A percentile compares a stretch with the other conserved stretches of the same genome.
phyloP scores from a whole-genome alignment of 2,888 invertebrate species.

The Ephialtes manifestator region DNA sequence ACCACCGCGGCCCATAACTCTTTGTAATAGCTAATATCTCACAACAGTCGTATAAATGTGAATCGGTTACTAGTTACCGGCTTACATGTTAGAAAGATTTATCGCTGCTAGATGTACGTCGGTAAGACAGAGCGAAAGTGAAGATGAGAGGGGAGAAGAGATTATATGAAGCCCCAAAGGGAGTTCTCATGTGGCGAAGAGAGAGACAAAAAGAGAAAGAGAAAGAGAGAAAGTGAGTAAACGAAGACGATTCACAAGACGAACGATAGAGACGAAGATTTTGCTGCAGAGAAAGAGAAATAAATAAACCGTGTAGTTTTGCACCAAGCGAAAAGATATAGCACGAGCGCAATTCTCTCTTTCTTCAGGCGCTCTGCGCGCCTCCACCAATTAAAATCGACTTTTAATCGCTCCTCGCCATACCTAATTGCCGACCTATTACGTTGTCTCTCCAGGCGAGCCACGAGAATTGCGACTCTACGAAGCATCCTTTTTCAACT shows the following conservation, averaged over 20 bases:
- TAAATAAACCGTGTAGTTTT: constrained; percentile 67
- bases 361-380: constrained; percentile 74
- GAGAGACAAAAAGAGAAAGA: constrained; percentile 61
- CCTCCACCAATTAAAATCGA: constrained; percentile 82
- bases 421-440: constrained; percentile 71
- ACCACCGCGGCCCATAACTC: constrained; percentile 78
- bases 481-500: constrained; percentile 31
- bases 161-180: constrained; percentile 10
- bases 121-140: constrained; percentile 43
- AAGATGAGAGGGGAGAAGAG: constrained; percentile 39
- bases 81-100: constrained; percentile 83
- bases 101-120: constrained; percentile 73
- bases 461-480: constrained; percentile 49
- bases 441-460: constrained; percentile 70
- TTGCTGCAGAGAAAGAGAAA: constrained; percentile 52
- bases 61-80: constrained; percentile 84
- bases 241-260: constrained; percentile 40
- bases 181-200: not conserved
- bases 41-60: constrained; percentile 83
- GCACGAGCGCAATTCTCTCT: constrained; percentile 65
- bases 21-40: constrained; percentile 84
- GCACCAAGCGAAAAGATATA: constrained; percentile 62
- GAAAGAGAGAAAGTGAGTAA: constrained; percentile 48
- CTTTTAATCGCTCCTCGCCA: constrained; percentile 83
- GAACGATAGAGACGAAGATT: constrained; percentile 22